Conservation (phyloP, 2,888 invertebrate genomes). For the Marronus borbonicus region DNA sequence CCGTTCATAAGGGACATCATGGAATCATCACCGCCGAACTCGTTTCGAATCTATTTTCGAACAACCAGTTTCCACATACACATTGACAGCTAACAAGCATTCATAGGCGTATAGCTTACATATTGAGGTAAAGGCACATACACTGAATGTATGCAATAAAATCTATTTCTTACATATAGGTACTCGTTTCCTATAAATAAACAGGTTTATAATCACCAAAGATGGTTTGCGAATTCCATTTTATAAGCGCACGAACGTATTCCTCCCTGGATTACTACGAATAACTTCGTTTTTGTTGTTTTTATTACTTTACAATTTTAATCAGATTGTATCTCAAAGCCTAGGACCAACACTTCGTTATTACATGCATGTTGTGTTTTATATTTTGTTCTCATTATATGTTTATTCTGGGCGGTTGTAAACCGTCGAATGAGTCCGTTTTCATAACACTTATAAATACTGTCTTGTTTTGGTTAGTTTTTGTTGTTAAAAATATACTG, state of each 20-base stretch:
- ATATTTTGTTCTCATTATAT: constrained; percentile 9
- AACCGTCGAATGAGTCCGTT: neutral
- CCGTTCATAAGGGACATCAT: constrained; percentile 2
- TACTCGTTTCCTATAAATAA: constrained; percentile 50
- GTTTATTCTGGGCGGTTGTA: neutral
- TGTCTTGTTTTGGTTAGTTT: too few species aligned
- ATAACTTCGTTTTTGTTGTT: neutral
- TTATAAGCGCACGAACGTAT: constrained; percentile 1
- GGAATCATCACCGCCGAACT: constrained; percentile 27
- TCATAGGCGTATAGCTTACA: constrained; percentile 29
- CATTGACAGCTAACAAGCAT: constrained; percentile 27
- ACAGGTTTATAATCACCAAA: constrained; percentile 39
- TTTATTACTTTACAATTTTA: constrained; percentile 29
- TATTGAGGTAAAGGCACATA: constrained; percentile 5
- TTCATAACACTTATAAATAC: too few species aligned
- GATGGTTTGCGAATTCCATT: constrained; percentile 33
- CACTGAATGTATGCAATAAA: constrained; percentile 34
- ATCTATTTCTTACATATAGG: constrained; percentile 39
- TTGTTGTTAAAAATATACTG: too few species aligned
- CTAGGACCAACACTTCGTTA: constrained; percentile 21
- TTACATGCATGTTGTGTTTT: neutral
- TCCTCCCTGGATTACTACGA: constrained; percentile 33
- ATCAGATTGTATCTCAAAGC: constrained; percentile 26
- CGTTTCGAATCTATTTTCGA: constrained; percentile 49
- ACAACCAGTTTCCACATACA: constrained; percentile 34